Base-by-base conservation (phyloP, 2,888 invertebrate genomes). In the Cinara cedri region DNA sequence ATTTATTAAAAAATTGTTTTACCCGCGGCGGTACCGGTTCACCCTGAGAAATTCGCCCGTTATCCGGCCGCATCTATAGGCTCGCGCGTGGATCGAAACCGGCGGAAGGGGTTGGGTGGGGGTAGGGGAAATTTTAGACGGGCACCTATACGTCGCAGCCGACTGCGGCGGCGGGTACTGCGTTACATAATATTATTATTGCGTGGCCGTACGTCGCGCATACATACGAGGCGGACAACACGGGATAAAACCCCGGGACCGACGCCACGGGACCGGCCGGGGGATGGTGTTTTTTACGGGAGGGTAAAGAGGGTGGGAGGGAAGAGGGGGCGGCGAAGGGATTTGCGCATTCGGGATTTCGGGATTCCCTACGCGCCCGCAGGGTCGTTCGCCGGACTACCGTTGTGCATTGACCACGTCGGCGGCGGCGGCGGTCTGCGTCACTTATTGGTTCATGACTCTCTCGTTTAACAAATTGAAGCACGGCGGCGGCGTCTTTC, bases 391-490 rank as follows among this genome's bases (percentile, higher is more conserved):
- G n/a, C 24, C 19, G 65, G 21, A 54, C 51, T 34, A 19, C 8
- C 3, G 26, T 8, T 1, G 71, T 13, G n/a, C 46, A 14, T 14
- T 6, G 21, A 13, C 42, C 42, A 46, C n/a, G n/a, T 8, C 19
- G 2, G 13, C 13, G 11, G 13, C 1, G 13, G 44, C 1, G 57
- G 54, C 21, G 70, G 71, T 44, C 55, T 57, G 55, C 72, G 60
- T 62, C 60, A 49, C 57, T 71, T 72, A 74, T 65, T 65, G 63
- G 63, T 63, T 42, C 65, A 63, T 54, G 62, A 63, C 74, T 63
- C 34, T 49, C 42, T 63, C 34, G 62, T 68, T 68, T 63, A 63
- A 63, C 63, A 70, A 70, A 70, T 70, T 46, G 70, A 70, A 54
- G 54, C 68, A 51, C 68, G 68, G 26, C 46, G 70, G 26, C 68